Evolutionary conservation across 2,113 vertebrate species (phyloP).

Genomic region (Corythaixoides concolor): DNA sequence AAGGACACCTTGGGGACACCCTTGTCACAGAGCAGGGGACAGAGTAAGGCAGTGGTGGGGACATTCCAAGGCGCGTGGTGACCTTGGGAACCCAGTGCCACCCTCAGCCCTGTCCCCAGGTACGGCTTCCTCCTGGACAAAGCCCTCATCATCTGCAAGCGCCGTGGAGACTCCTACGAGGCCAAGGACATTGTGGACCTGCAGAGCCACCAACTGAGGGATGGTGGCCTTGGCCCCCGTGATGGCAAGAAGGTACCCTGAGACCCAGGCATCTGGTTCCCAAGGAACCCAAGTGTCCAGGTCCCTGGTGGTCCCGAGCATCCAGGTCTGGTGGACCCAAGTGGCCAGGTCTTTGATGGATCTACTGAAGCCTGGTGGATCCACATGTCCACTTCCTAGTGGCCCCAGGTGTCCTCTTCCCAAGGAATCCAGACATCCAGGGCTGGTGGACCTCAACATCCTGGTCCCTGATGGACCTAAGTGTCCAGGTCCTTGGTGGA

Average conservation of each 20-base stretch:
- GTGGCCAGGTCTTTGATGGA: background rate
- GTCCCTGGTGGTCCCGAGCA: background rate
- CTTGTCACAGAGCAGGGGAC: background rate
- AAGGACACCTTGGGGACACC: no score
- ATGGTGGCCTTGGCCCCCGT: slow-evolving; percentile 77
- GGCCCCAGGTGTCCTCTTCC: background rate
- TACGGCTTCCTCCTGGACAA: slow-evolving; percentile 93
- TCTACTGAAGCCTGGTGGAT: background rate
- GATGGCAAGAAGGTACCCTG: slow-evolving; percentile 88
- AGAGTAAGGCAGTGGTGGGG: rapidly evolving
- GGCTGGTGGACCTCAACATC: background rate
- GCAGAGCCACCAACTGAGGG: slow-evolving; percentile 84
- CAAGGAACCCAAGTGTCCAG: rapidly evolving
- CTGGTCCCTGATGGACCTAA: background rate
- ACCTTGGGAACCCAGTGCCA: background rate
- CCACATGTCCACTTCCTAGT: rapidly evolving
- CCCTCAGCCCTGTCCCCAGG: slow-evolving; percentile 55
- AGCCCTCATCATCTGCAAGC: slow-evolving; percentile 92
- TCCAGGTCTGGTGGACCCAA: background rate
- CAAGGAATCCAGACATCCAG: background rate
- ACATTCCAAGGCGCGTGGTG: rapidly evolving
- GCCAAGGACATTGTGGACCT: slow-evolving; percentile 87
- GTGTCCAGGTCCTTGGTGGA: background rate
- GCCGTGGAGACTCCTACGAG: slow-evolving; percentile 89
- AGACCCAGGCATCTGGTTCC: rapidly evolving